Percentiles rank a stretch among this genome's conserved stretches.
phyloP scores from a whole-genome alignment of 2,797 vertebrate genomes.

The Xiphophorus birchmanni region DNA sequence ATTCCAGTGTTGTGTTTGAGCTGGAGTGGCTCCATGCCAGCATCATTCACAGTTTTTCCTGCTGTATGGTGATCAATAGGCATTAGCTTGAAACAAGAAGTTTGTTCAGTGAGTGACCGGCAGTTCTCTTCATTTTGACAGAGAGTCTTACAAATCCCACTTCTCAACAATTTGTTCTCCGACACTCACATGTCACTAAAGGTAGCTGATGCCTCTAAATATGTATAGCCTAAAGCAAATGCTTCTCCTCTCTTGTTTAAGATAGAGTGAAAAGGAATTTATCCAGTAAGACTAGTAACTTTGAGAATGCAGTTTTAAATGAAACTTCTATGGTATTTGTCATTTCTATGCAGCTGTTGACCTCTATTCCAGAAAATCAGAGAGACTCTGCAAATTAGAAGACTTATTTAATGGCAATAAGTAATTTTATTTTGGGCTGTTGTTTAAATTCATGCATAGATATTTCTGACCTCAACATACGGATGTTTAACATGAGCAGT shows the following conservation, averaged over 20 bases:
- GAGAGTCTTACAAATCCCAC: conserved; percentile 25
- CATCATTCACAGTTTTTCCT: conserved; percentile 37
- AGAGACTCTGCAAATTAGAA: not conserved
- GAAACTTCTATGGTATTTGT: not conserved
- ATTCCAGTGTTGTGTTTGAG: conserved; percentile 44
- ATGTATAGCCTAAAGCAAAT: not conserved
- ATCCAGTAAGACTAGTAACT: not conserved
- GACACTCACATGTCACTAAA: conserved; percentile 5
- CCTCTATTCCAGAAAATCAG: not conserved
- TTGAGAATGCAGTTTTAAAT: not conserved
- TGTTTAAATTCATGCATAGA: conserved; percentile 3
- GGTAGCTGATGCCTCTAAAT: no score
- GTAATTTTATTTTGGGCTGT: not conserved
- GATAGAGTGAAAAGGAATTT: not conserved
- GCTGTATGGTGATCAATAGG: conserved; percentile 53
- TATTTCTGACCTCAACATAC: conserved; percentile 5
- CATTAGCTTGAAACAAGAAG: conserved; percentile 53
- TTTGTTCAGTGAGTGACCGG: conserved; percentile 52
- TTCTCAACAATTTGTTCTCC: conserved; percentile 5
- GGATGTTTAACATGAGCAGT: conserved; percentile 1
- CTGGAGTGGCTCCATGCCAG: conserved; percentile 36
- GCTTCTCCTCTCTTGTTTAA: not conserved
- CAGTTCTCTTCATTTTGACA: conserved; percentile 39
- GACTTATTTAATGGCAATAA: not conserved
- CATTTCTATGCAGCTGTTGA: not conserved